Base-by-base conservation (phyloP, 2,797 vertebrate species). In the Sandelia bainsii region DNA sequence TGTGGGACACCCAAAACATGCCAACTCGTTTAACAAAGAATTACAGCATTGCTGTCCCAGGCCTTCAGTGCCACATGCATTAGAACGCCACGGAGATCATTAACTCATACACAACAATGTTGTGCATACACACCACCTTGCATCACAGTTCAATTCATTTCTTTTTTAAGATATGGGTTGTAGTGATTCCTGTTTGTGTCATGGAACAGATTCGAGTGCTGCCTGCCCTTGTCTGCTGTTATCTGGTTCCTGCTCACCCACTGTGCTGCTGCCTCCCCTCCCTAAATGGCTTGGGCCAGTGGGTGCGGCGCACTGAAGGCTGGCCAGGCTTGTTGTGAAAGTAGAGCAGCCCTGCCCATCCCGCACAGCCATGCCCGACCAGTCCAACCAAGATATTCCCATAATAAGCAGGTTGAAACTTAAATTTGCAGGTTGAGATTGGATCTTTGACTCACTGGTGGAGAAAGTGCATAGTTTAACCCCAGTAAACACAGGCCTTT, bases 381-480 rank as follows among this genome's bases (percentile, higher is more conserved):
- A 81, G 79, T 82, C 84, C 23, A 27, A 90, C 92, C 91, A 60
- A 86, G 68, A 84, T 91, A 86, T 92, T 93, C 91, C 89, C 86
- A 91, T 95, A 95, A 95, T 93, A 84, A 94, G 90, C 91, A 92
- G 93, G 92, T 94, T 91, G 85, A 80, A 81, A 68, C 80, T 76
- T 82, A 93, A 94, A 95, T 94, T 91, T 92, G 93, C 93, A 95
- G 93, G 91, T 94, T 92, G 86, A 82, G 90, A 89, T 93, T 83
- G 86, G 92, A 93, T 92, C 85, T 92, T 80, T 89, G 91, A 91
- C 91, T 89, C 75, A 54, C 69, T 90, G 90, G 86, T 83, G 78
- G 89, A 90, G 91, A 91, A 90, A 92, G 92, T 91, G 89, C 89
- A 93, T 91, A 93, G 91, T 89, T 93, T 83, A 83, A 84, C 82